phyloP scores from a whole-genome alignment of 2,888 invertebrate species.

The Bombylius major region DNA sequence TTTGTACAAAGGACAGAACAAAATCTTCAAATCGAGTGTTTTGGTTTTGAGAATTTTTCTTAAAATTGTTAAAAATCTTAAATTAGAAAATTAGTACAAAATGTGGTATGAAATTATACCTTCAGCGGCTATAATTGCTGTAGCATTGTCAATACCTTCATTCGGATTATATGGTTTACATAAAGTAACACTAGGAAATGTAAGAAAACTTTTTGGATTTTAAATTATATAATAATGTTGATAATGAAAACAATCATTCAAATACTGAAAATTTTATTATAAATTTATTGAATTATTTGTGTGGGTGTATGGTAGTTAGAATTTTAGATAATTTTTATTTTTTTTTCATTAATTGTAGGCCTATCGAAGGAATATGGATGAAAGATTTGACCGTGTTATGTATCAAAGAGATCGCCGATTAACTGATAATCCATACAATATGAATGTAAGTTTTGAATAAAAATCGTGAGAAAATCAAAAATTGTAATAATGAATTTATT shows the following conservation, averaged over 20 bases:
- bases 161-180: constrained; percentile 49
- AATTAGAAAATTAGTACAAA: constrained; percentile 13
- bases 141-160: constrained; percentile 47
- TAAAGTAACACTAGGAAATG: constrained; percentile 48
- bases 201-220: constrained; percentile 37
- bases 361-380: constrained; percentile 42
- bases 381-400: constrained; percentile 40
- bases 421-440: constrained; percentile 47
- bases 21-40: too few relatives aligned
- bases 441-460: constrained; percentile 39
- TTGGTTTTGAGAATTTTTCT: too few relatives aligned
- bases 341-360: constrained; percentile 32
- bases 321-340: not conserved
- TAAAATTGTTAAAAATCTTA: too few relatives aligned
- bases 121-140: constrained; percentile 46
- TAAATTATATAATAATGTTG: not conserved
- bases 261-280: not conserved
- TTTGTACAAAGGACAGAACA: too few relatives aligned
- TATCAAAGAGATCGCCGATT: constrained; percentile 51
- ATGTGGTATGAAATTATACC: constrained; percentile 69
- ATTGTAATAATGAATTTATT: not conserved
- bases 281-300: not conserved
- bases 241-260: not conserved
- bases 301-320: not conserved
- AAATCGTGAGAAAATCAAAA: not conserved